phyloP scores from a whole-genome alignment of 2,797 vertebrate genomes.

The Rhadinocentrus ornatus region DNA sequence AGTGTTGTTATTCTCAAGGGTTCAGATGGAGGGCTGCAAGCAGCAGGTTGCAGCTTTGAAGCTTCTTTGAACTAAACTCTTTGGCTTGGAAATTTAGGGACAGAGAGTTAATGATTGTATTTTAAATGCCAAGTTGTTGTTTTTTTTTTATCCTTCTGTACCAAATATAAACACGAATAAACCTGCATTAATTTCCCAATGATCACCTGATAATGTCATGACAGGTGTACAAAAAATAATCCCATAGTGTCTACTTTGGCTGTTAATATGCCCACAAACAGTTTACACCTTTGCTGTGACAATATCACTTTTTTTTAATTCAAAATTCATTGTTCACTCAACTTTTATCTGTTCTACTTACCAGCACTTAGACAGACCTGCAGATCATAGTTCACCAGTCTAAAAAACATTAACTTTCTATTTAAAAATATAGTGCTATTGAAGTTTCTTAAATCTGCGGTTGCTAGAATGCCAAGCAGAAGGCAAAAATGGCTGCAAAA shows the following conservation, averaged over 20 bases:
- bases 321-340: not conserved
- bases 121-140: conserved; percentile 11
- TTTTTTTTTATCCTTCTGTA: conserved; percentile 4
- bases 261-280: not conserved
- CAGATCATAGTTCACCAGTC: not conserved
- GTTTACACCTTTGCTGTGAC: not conserved
- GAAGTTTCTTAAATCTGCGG: not conserved
- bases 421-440: not conserved
- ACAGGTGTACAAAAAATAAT: not conserved
- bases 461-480: not conserved
- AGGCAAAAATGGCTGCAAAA: not conserved
- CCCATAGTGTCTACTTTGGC: not conserved
- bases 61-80: conserved; percentile 47
- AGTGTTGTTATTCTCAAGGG: conserved; percentile 31
- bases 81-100: conserved; percentile 7
- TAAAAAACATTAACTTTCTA: not conserved
- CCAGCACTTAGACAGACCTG: not conserved
- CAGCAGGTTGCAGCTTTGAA: conserved; percentile 2
- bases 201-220: not conserved
- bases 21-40: conserved; percentile 28
- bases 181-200: not conserved
- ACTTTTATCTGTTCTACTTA: not conserved
- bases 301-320: not conserved
- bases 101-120: conserved; percentile 14
- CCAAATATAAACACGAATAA: not conserved